These are phyloP conservation scores for Notiomystis cincta DNA, from an alignment of 2,113 vertebrate species.

Conservation along the genomic window DNA sequence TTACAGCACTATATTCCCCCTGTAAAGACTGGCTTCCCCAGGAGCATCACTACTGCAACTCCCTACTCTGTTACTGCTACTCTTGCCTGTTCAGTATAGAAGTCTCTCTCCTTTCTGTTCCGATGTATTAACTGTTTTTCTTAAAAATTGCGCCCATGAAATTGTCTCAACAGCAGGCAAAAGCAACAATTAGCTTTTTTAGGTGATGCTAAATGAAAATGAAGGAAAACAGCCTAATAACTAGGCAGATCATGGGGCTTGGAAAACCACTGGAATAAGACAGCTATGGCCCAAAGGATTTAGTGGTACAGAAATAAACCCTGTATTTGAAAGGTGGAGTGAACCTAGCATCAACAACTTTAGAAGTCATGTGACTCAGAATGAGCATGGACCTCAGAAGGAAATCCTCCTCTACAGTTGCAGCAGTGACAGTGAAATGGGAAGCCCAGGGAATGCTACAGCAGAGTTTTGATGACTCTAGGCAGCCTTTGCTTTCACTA, in stretches of 20 bases:
- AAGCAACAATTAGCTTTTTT: background rate
- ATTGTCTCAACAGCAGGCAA: background rate
- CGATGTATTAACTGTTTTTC: background rate
- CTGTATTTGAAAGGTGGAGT: background rate
- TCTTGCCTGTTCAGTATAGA: background rate
- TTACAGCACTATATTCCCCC: background rate
- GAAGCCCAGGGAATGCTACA: background rate
- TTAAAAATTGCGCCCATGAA: background rate
- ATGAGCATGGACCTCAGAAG: background rate
- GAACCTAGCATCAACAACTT: background rate
- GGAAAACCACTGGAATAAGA: background rate
- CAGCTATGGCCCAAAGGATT: background rate
- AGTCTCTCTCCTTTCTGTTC: background rate
- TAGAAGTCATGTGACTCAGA: background rate
- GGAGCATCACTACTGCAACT: background rate
- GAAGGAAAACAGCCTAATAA: background rate
- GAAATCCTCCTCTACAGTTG: background rate
- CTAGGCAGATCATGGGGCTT: background rate
- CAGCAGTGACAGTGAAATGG: background rate
- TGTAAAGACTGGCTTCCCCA: background rate
- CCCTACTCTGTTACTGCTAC: background rate
- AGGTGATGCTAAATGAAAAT: too few relatives aligned
- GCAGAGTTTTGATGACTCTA: background rate
- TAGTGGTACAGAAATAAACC: background rate
- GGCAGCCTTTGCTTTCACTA: background rate